Evolutionary conservation across 2,113 vertebrate species (phyloP).

Genomic region (Anoplopoma fimbria): DNA sequence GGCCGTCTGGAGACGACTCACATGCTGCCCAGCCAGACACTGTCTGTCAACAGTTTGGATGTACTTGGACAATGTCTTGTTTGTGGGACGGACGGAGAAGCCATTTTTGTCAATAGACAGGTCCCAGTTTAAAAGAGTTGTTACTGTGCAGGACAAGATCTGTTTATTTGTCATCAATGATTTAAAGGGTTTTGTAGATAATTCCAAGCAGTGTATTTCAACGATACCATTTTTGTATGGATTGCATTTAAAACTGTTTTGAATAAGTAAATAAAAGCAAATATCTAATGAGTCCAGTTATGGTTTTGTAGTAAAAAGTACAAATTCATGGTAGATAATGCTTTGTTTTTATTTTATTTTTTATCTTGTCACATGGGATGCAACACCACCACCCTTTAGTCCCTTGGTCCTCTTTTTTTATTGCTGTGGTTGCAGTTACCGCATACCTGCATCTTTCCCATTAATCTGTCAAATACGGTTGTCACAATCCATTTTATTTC

Average conservation of each 20-base stretch:
- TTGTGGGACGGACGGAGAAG: conserved; percentile 95
- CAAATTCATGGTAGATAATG: neutral
- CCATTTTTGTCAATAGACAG: conserved; percentile 93
- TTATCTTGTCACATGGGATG: neutral
- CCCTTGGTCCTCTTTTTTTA: neutral
- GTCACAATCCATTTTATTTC: neutral
- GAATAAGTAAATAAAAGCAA: conserved; percentile 53
- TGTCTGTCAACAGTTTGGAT: conserved; percentile 96
- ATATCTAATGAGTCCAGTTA: neutral
- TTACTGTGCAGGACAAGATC: neutral
- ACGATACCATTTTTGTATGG: conserved; percentile 30
- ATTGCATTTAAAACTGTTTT: conserved; percentile 37
- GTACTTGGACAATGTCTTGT: conserved; percentile 94
- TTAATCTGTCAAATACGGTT: neutral
- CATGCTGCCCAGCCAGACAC: conserved; percentile 90
- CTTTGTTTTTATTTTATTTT: neutral
- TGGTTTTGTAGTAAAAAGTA: neutral
- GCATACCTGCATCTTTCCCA: neutral
- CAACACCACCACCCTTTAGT: neutral
- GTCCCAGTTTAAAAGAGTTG: conserved; percentile 76
- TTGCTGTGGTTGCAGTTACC: neutral
- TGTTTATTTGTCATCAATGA: conserved; percentile 23
- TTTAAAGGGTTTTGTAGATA: conserved; percentile 26
- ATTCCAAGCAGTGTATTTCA: conserved; percentile 13
- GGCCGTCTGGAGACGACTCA: conserved; percentile 94